Evolutionary conservation across 2,888 invertebrate species (phyloP).

Genomic region (Cabera pusaria): DNA sequence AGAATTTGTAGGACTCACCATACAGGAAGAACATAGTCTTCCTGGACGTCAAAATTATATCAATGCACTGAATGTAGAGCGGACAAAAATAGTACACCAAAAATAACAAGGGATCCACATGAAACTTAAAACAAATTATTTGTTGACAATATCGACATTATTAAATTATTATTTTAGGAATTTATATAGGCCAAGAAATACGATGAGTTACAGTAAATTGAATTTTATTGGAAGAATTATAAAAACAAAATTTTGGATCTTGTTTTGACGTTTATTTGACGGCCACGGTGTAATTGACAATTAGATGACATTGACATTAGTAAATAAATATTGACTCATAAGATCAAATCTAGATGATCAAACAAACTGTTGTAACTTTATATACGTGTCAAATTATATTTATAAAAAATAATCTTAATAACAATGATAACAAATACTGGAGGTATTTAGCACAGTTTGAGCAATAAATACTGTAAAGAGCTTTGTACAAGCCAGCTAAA

Average conservation of each 20-base stretch:
- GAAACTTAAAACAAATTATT: slow-evolving; percentile 25
- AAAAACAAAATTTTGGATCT: slow-evolving; percentile 59
- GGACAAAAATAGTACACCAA: slow-evolving; percentile 81
- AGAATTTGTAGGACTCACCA: slow-evolving; percentile 56
- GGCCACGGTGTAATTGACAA: slow-evolving; percentile 2
- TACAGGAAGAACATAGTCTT: slow-evolving; percentile 73
- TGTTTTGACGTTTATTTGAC: slow-evolving; percentile 69
- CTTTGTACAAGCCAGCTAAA: too few relatives aligned
- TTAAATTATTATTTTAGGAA: slow-evolving; percentile 2
- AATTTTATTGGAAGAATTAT: slow-evolving; percentile 35
- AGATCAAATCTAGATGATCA: too few relatives aligned
- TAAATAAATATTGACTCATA: too few relatives aligned
- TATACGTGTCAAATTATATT: too few relatives aligned
- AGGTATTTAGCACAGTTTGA: too few relatives aligned
- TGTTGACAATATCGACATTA: slow-evolving; percentile 15
- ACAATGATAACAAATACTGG: too few relatives aligned
- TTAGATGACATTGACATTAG: too few relatives aligned
- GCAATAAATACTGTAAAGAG: too few relatives aligned
- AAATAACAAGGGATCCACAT: slow-evolving; percentile 61
- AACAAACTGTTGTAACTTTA: too few relatives aligned
- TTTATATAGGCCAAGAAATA: slow-evolving; percentile 7
- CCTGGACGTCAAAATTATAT: slow-evolving; percentile 77
- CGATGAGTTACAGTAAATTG: slow-evolving; percentile 18
- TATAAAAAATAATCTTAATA: too few relatives aligned
- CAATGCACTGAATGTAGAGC: slow-evolving; percentile 77